Base-by-base conservation (phyloP, 2,113 vertebrate genomes). In the Ariopsis seemanni region DNA sequence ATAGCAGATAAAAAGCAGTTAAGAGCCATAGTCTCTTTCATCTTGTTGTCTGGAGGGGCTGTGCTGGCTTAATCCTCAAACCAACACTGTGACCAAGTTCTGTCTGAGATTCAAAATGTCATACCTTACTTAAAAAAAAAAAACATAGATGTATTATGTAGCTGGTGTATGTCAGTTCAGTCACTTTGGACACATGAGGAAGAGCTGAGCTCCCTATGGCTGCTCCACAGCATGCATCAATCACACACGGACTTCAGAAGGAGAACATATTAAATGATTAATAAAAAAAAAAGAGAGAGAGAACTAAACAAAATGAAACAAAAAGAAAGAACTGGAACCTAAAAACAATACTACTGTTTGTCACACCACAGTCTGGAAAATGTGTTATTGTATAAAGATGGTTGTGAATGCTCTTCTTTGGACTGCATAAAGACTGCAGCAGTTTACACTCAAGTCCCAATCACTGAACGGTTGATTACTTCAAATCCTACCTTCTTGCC, bases 1-100 rank as follows among this genome's bases (percentile, higher is more conserved):
- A 82, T 75, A 86, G 52, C 57, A 77, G 88, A 89, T 79, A 83
- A 86, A 83, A 78, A 52, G 80, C 72, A 78, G 71, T 83, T 62
- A 78, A 86, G 72, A 83, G 62, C 53, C 71, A n/a, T 71, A 80
- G 71, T 27, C 58, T 69, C 79, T 86, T 89, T 83, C 77, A 89
- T 89, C 88, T 63, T 82, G 79, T 82, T 75, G 83, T 85, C 67
- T 62, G 84, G 67, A 82, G 78, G 83, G 71, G 77, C 53, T 85
- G 63, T 82, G 52, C 78, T n/a, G 30, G 12, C 42, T 80, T 67
- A 86, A 86, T 80, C 85, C 52, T 81, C 52, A 81, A 48, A 81
- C 85, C 77, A 60, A 69, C 50, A 79, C 53, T 57, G 67, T 58
- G 27, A 57, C 83, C 30, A 75, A 62, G 84, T 86, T 86, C 85